Conservation (phyloP, 2,797 vertebrate genomes). For the Betta splendens region DNA sequence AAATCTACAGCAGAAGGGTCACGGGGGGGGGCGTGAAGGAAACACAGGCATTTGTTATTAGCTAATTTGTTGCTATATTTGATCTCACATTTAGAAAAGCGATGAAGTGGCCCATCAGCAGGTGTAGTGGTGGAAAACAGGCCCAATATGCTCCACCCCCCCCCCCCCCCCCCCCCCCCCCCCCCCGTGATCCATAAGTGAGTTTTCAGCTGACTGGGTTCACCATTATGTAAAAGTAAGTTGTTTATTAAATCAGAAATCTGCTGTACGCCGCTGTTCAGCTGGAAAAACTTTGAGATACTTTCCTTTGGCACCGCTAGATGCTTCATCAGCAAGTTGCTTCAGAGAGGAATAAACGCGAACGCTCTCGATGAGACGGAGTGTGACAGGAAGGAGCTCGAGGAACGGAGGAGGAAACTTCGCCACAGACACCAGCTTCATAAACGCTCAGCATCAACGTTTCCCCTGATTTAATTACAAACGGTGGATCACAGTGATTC, state of each 20-base stretch:
- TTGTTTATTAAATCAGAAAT: neutral
- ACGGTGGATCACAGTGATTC: too few species aligned
- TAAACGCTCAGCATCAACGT: too few species aligned
- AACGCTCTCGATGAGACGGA: neutral
- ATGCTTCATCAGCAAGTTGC: neutral
- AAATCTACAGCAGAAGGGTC: conserved; percentile 49
- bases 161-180: neutral
- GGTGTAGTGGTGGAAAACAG: conserved; percentile 1
- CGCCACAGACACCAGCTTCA: too few species aligned
- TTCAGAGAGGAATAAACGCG: neutral
- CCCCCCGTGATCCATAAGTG: neutral
- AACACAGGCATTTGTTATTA: conserved; percentile 35
- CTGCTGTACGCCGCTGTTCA: neutral
- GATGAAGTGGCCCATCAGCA: conserved; percentile 28
- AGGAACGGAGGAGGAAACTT: too few species aligned
- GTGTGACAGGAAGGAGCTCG: too few species aligned
- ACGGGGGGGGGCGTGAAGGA: conserved; percentile 27
- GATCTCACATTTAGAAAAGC: conserved; percentile 28
- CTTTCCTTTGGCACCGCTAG: neutral
- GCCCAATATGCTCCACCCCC: neutral
- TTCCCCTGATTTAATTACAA: too few species aligned
- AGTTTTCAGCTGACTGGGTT: neutral
- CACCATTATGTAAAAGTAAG: neutral
- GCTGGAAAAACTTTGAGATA: neutral
- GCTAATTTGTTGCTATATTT: conserved; percentile 38